Percentiles rank a stretch among this genome's conserved stretches.
Conservation (phyloP, 2,888 invertebrate species). For the Hydraecia micacea region DNA sequence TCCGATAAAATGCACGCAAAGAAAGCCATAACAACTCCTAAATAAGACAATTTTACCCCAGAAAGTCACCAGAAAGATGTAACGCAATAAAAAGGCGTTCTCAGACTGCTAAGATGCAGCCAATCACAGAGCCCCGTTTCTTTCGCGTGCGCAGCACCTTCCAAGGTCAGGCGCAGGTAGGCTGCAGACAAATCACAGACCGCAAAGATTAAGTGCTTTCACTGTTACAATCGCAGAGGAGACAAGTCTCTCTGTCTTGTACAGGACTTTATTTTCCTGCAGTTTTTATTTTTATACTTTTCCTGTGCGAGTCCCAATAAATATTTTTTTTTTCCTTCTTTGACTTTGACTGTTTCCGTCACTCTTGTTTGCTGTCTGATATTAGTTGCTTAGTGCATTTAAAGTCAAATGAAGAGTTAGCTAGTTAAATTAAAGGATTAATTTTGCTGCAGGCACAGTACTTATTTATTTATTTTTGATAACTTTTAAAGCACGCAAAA, state of each 20-base stretch:
- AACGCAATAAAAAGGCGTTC: constrained; percentile 36
- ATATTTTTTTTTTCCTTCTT: neutral
- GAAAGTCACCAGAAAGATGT: neutral
- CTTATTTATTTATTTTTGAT: neutral
- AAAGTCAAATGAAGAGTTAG: neutral
- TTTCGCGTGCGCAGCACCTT: constrained; percentile 20
- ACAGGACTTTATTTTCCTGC: neutral
- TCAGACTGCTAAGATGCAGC: constrained; percentile 1
- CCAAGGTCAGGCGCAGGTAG: constrained; percentile 58
- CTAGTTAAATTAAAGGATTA: neutral
- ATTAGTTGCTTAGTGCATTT: neutral
- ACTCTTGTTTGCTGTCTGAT: neutral
- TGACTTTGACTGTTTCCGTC: neutral
- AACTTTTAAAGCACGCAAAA: neutral
- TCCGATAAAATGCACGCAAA: neutral
- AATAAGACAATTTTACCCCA: neutral
- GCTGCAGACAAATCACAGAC: constrained; percentile 26
- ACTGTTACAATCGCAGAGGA: constrained; percentile 27
- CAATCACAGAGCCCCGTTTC: constrained; percentile 32
- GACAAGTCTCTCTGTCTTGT: neutral
- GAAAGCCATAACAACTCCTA: neutral
- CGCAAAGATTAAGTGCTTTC: constrained; percentile 57
- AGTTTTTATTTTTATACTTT: neutral
- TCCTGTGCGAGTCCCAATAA: neutral
- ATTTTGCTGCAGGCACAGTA: too few species aligned